Percentiles rank a stretch among this genome's conserved stretches.
Evolutionary conservation across 2,888 invertebrate genomes (phyloP).

Genomic region (Orthosia gracilis): DNA sequence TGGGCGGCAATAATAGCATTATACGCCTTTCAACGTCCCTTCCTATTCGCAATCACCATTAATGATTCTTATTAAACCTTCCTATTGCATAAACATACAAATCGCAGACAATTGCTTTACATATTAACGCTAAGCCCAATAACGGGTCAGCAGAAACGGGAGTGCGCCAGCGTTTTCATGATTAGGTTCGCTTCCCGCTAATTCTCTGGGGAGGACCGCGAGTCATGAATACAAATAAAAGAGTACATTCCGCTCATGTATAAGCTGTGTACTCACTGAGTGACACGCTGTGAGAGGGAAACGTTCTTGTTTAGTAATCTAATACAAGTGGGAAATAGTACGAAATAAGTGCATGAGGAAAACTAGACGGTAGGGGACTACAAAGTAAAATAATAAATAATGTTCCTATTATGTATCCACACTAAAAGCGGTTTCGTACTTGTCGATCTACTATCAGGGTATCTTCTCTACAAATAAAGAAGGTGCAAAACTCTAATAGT

Average conservation of each 20-base stretch:
- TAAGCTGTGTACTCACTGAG: conserved; percentile 34
- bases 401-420: no score
- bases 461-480: no score
- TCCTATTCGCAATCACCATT: conserved; percentile 7
- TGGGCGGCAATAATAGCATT: no score
- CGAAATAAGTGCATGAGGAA: no score
- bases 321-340: neutral
- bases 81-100: conserved; percentile 27
- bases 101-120: conserved; percentile 40
- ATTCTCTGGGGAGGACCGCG: conserved; percentile 53
- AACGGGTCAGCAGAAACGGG: conserved; percentile 51
- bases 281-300: neutral
- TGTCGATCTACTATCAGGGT: no score
- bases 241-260: conserved; percentile 49
- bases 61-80: conserved; percentile 2
- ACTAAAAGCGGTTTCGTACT: no score
- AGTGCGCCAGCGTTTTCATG: conserved; percentile 60
- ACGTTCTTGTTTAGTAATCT: neutral
- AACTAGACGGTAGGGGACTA: no score
- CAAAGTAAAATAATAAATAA: no score
- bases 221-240: conserved; percentile 68
- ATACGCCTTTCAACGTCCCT: no score
- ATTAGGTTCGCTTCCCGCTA: conserved; percentile 60
- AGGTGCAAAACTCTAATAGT: no score
- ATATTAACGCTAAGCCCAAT: conserved; percentile 56